Percentiles rank a stretch among this genome's conserved stretches.
These are phyloP conservation scores for Amblyraja radiata DNA, from an alignment of 2,797 vertebrate species.

Conservation along the genomic window DNA sequence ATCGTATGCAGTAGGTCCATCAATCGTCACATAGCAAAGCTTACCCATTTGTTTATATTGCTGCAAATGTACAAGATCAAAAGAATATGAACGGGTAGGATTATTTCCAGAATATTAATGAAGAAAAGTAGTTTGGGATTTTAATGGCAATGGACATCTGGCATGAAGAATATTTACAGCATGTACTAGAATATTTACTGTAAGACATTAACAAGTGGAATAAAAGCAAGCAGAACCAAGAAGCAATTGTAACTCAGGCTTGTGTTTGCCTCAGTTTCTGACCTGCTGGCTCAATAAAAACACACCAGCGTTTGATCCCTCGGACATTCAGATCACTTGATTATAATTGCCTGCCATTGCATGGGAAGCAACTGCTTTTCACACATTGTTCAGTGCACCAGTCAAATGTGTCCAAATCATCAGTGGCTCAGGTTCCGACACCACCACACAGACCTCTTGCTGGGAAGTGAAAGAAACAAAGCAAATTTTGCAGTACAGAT, in stretches of 20 bases:
- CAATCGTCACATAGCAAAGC: not conserved
- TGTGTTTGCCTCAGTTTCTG: not conserved
- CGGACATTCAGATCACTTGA: not conserved
- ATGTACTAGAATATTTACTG: not conserved
- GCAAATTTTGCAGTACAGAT: not conserved
- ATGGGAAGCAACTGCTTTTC: not conserved
- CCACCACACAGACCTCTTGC: too few relatives aligned
- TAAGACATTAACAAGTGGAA: not conserved
- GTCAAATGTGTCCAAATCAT: not conserved
- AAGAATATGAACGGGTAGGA: not conserved
- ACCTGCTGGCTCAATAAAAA: not conserved
- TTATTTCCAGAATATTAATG: not conserved
- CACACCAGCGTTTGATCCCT: not conserved
- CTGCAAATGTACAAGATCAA: constrained; percentile 5
- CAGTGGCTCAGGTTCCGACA: not conserved
- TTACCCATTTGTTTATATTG: not conserved
- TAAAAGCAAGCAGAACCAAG: not conserved
- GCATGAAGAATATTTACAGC: not conserved
- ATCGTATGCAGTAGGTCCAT: not conserved
- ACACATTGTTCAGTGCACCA: not conserved
- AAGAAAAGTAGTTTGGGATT: not conserved
- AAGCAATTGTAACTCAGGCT: not conserved
- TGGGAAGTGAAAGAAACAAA: not conserved
- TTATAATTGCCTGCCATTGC: not conserved
- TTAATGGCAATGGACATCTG: not conserved